A percentile compares a stretch with the other conserved stretches of the same genome.
Evolutionary conservation across 2,888 invertebrate species (phyloP).

Genomic region (Spisula subtruncata): DNA sequence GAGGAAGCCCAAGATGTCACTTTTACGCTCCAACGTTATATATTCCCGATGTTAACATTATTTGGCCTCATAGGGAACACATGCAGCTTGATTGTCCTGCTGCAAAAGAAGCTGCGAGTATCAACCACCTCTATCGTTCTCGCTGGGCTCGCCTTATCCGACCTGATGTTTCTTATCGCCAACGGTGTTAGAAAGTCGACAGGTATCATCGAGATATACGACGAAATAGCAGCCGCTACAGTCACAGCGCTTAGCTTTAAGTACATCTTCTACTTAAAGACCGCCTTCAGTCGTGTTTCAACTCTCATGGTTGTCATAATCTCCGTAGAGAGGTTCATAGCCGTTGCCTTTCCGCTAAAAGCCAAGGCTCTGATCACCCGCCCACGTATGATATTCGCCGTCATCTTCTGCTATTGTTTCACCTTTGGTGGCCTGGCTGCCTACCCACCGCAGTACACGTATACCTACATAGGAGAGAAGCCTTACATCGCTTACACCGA

Average conservation of each 20-base stretch:
- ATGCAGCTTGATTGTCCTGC: slow-evolving; percentile 66
- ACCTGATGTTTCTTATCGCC: slow-evolving; percentile 64
- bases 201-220: slow-evolving; percentile 64
- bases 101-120: slow-evolving; percentile 58
- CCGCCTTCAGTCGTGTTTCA: slow-evolving; percentile 67
- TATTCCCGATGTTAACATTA: slow-evolving; percentile 69
- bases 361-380: slow-evolving; percentile 62
- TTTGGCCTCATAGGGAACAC: slow-evolving; percentile 66
- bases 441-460: slow-evolving; percentile 66
- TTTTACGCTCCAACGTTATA: slow-evolving; percentile 62
- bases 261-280: slow-evolving; percentile 65
- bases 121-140: slow-evolving; percentile 65
- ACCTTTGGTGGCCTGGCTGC: slow-evolving; percentile 49
- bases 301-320: slow-evolving; percentile 68
- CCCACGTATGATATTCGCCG: slow-evolving; percentile 60
- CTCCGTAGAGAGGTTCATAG: slow-evolving; percentile 67
- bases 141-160: slow-evolving; percentile 63
- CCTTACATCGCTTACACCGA: slow-evolving; percentile 58
- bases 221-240: slow-evolving; percentile 46
- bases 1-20: slow-evolving; percentile 57
- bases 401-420: slow-evolving; percentile 59
- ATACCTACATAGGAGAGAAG: slow-evolving; percentile 42
- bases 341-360: slow-evolving; percentile 71
- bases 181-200: slow-evolving; percentile 68
- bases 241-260: slow-evolving; percentile 62